phyloP scores from a whole-genome alignment of 2,888 invertebrate genomes.

The Oscheius sp. region DNA sequence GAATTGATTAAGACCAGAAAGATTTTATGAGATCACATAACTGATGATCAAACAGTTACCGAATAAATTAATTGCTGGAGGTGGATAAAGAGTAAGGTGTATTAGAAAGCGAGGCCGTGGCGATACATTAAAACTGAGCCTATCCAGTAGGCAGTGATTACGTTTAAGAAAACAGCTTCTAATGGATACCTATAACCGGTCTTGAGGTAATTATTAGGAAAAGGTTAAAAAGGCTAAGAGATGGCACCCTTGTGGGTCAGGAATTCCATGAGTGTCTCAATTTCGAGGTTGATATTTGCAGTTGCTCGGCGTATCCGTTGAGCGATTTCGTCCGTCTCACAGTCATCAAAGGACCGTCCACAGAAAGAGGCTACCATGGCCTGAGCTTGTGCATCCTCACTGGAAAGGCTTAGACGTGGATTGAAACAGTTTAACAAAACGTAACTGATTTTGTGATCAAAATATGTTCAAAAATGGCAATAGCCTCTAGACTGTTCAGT shows the following conservation, averaged over 20 bases:
- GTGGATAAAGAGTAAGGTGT: conserved; percentile 4
- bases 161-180: conserved; percentile 4
- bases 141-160: conserved; percentile 30
- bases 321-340: conserved; percentile 73
- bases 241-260: conserved; percentile 72
- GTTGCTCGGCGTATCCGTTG: conserved; percentile 73
- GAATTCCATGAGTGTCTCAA: conserved; percentile 73
- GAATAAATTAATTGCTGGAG: conserved; percentile 12
- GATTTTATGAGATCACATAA: conserved; percentile 32
- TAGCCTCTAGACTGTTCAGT: neutral
- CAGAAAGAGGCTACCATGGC: conserved; percentile 74
- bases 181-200: conserved; percentile 32
- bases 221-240: conserved; percentile 40
- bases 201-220: neutral
- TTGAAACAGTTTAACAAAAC: neutral
- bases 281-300: conserved; percentile 73
- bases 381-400: conserved; percentile 73
- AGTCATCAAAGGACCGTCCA: conserved; percentile 73
- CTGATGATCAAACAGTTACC: neutral
- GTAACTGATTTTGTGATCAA: neutral
- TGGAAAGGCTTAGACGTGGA: conserved; percentile 45
- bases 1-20: conserved; percentile 1
- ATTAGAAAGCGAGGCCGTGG: conserved; percentile 7
- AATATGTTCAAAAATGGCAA: neutral
- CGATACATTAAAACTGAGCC: conserved; percentile 11